Conservation (phyloP, 2,113 vertebrate species). For the Caretta caretta region DNA sequence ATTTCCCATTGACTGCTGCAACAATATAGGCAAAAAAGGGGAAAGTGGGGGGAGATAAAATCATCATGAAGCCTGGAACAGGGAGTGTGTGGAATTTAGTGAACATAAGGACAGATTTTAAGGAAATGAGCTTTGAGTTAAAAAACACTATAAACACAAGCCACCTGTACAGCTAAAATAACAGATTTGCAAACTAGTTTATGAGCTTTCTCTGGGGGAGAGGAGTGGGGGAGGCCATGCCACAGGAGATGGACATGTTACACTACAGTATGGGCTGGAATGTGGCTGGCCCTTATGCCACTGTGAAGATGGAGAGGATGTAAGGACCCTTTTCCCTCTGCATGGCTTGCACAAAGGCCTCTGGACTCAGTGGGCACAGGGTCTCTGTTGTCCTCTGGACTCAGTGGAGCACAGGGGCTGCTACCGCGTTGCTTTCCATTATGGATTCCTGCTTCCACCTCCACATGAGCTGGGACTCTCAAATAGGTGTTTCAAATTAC, state of each 20-base stretch:
- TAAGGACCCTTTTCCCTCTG: not conserved
- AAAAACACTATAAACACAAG: constrained; percentile 54
- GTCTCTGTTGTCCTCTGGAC: not conserved
- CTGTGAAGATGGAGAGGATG: not conserved
- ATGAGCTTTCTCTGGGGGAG: constrained; percentile 13
- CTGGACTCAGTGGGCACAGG: not conserved
- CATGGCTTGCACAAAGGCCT: not conserved
- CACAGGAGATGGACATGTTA: not conserved
- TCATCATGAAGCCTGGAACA: not conserved
- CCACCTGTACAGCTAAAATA: constrained; percentile 48
- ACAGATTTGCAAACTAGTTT: constrained; percentile 15
- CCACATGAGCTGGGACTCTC: not conserved
- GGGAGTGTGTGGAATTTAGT: constrained; percentile 41
- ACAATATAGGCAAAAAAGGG: constrained; percentile 70
- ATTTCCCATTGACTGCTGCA: constrained; percentile 72
- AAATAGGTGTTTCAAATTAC: not conserved
- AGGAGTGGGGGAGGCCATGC: not conserved
- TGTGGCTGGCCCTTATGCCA: not conserved
- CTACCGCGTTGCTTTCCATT: not conserved
- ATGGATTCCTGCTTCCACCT: not conserved
- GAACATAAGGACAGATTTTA: constrained; percentile 56
- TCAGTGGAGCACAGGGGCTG: not conserved
- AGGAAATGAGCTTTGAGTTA: constrained; percentile 48
- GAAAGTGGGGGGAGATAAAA: not conserved
- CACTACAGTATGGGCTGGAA: not conserved